Evolutionary conservation across 37 sponge, comb jelly and placozoan species (phyloP).

Genomic region (Cladorhizidae sp.): DNA sequence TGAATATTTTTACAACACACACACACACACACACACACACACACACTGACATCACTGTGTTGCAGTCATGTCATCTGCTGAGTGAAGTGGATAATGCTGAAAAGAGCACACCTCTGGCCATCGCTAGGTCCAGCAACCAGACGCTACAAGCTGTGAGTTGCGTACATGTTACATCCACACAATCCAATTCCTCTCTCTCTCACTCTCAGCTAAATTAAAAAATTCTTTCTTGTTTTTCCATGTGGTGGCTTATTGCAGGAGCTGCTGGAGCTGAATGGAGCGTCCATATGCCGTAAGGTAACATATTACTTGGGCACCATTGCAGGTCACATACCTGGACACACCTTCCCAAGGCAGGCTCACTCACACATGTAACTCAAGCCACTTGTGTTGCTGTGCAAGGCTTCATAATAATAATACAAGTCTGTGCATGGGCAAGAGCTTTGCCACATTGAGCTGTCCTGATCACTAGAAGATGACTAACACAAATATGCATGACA

Average conservation of each 20-base stretch:
- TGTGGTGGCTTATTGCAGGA: no score
- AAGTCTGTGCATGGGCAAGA: no score
- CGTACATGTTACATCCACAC: background rate
- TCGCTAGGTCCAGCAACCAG: constrained; percentile 45
- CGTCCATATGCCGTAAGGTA: constrained; percentile 15
- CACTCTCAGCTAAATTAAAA: no score
- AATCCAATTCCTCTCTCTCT: background rate
- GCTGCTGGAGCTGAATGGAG: constrained; percentile 82
- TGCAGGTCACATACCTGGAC: no score
- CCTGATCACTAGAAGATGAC: no score
- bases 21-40: no score
- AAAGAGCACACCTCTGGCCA: constrained; percentile 15
- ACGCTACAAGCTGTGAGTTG: constrained; percentile 48
- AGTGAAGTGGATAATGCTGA: constrained; percentile 14
- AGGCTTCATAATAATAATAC: no score
- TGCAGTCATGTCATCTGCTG: constrained; percentile 8
- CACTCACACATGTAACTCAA: no score
- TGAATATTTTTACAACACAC: background rate
- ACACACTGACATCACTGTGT: background rate
- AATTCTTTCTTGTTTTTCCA: background rate
- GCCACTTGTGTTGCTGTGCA: no score
- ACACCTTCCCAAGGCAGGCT: no score
- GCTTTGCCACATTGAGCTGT: no score
- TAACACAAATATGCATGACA: no score
- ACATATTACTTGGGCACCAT: background rate